Conservation (phyloP, 2,888 invertebrate species). For the Cylindroiulus punctatus region DNA sequence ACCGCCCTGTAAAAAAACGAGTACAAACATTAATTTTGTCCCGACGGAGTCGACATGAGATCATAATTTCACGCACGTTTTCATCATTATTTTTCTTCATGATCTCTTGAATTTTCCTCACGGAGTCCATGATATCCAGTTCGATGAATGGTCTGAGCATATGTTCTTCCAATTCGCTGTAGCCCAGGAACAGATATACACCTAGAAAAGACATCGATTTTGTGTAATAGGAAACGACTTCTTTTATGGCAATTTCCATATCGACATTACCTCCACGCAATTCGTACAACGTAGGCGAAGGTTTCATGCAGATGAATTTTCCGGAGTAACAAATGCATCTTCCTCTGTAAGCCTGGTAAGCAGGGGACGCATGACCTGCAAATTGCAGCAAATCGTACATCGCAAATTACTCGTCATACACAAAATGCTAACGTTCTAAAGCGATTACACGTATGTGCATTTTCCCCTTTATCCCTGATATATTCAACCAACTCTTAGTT, state of each 20-base stretch:
- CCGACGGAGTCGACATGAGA: background rate
- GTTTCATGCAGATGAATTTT: constrained; percentile 91
- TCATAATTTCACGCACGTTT: constrained; percentile 36
- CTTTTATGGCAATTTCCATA: background rate
- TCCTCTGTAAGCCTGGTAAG: constrained; percentile 88
- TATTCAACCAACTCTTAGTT: background rate
- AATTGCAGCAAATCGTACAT: constrained; percentile 8
- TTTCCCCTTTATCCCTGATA: background rate
- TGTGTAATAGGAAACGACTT: background rate
- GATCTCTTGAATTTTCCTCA: constrained; percentile 54
- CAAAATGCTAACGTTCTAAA: background rate
- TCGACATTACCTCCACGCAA: constrained; percentile 56
- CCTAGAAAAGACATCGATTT: constrained; percentile 71
- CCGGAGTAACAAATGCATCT: constrained; percentile 91
- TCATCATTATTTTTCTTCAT: constrained; percentile 49
- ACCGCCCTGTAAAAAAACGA: constrained; percentile 42
- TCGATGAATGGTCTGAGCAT: constrained; percentile 84
- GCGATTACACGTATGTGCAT: background rate
- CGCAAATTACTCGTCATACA: too few relatives aligned
- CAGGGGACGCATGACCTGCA: constrained; percentile 79
- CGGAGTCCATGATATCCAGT: constrained; percentile 76
- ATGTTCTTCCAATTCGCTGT: constrained; percentile 88
- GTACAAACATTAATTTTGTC: background rate
- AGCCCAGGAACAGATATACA: constrained; percentile 87
- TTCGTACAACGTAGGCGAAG: constrained; percentile 64